A percentile compares a stretch with the other conserved stretches of the same genome.
Evolutionary conservation across 2,888 invertebrate genomes (phyloP).

Genomic region (Brachylomia viminalis): DNA sequence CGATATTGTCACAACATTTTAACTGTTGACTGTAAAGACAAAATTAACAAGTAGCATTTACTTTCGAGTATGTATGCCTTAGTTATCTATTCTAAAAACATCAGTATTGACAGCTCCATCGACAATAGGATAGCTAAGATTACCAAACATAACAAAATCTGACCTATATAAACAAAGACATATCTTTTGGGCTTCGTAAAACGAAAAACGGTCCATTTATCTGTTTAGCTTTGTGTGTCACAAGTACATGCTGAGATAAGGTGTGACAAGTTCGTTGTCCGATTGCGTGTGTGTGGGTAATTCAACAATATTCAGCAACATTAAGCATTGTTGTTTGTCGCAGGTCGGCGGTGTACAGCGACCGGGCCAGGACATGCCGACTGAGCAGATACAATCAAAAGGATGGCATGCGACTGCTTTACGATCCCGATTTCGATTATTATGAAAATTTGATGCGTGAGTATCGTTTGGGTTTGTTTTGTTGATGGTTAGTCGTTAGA

Average conservation of each 20-base stretch:
- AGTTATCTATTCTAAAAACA: slow-evolving; percentile 32
- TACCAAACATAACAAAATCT: slow-evolving; percentile 53
- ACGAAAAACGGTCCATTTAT: slow-evolving; percentile 51
- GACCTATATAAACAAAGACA: slow-evolving; percentile 56
- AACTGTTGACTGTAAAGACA: slow-evolving; percentile 16
- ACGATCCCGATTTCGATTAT: slow-evolving; percentile 97
- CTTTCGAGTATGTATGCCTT: slow-evolving; percentile 8
- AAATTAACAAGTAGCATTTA: slow-evolving; percentile 20
- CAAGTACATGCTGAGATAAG: slow-evolving; percentile 54
- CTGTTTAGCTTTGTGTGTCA: slow-evolving; percentile 48
- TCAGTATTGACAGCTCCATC: slow-evolving; percentile 16
- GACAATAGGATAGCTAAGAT: slow-evolving; percentile 26
- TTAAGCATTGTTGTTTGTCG: slow-evolving; percentile 61
- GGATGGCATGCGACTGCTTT: slow-evolving; percentile 96
- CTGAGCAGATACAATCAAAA: slow-evolving; percentile 96
- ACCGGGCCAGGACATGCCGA: slow-evolving; percentile 95
- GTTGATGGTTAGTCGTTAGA: slow-evolving; percentile 28
- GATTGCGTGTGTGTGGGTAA: slow-evolving; percentile 59
- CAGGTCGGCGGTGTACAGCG: slow-evolving; percentile 96
- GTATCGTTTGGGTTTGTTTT: slow-evolving; percentile 79
- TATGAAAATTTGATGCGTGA: slow-evolving; percentile 98
- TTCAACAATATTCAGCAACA: slow-evolving; percentile 42
- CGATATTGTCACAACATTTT: slow-evolving; percentile 39
- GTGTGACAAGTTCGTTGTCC: slow-evolving; percentile 62
- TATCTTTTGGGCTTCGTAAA: slow-evolving; percentile 28